Evolutionary conservation across 64 coral and sea anemone genomes (phyloP).

Genomic region (Stichodactyla helianthus): DNA sequence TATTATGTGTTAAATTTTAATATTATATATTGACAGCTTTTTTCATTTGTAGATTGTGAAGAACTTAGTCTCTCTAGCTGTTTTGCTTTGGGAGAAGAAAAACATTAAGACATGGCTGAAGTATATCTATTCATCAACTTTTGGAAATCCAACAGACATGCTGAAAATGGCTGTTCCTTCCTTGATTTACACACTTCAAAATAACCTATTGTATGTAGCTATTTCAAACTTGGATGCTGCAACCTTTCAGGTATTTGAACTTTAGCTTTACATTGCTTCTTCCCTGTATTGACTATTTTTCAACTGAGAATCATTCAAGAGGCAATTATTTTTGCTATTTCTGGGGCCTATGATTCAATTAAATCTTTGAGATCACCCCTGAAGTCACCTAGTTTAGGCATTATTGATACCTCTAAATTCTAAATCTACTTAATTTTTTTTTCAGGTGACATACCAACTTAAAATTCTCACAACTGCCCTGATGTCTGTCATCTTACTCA

Average conservation of each 20-base stretch:
- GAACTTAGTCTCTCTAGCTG: conserved; percentile 39
- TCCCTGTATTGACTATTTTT: too few relatives aligned
- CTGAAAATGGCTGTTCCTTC: conserved; percentile 77
- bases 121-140: conserved; percentile 54
- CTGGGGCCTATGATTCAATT: too few relatives aligned
- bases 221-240: conserved; percentile 98
- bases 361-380: too few relatives aligned
- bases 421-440: neutral
- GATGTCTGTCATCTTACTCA: conserved; percentile 89
- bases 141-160: conserved; percentile 68
- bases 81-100: conserved; percentile 63
- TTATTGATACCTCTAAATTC: neutral
- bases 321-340: too few relatives aligned
- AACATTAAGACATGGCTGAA: conserved; percentile 26
- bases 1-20: neutral
- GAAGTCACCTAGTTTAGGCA: neutral
- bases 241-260: conserved; percentile 73
- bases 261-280: too few relatives aligned
- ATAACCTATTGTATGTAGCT: conserved; percentile 94
- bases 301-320: too few relatives aligned
- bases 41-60: conserved; percentile 50
- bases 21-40: neutral
- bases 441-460: conserved; percentile 87
- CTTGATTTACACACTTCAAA: conserved; percentile 85
- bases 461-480: conserved; percentile 95